Conservation (phyloP, 2,113 vertebrate species). For the Coptodon rendalli region DNA sequence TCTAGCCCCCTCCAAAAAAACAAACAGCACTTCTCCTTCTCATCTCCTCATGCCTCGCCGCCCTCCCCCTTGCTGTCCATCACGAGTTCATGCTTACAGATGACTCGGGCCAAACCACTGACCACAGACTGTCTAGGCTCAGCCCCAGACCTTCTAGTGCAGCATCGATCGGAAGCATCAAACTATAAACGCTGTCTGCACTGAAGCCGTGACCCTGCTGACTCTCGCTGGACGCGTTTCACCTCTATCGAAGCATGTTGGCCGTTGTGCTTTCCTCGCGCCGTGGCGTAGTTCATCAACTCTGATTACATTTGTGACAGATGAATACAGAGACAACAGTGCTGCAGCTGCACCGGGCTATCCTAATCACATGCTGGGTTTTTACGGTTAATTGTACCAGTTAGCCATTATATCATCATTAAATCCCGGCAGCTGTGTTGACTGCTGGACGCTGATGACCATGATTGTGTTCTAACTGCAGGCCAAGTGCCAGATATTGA, state of each 20-base stretch:
- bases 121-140: constrained; percentile 32
- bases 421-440: neutral
- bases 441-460: neutral
- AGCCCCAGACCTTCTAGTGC: constrained; percentile 28
- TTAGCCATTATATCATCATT: constrained; percentile 2
- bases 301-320: neutral
- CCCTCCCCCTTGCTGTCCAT: constrained; percentile 4
- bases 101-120: constrained; percentile 37
- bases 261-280: neutral
- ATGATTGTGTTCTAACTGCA: constrained; percentile 12
- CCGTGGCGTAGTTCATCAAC: neutral
- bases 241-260: neutral
- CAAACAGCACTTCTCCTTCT: constrained; percentile 49
- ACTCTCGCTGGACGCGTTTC: neutral
- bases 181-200: constrained; percentile 11
- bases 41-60: neutral
- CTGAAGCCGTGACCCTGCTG: neutral
- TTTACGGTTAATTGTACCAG: neutral
- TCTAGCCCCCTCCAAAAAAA: constrained; percentile 44
- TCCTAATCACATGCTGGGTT: neutral
- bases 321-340: neutral
- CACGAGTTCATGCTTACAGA: constrained; percentile 42
- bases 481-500: constrained; percentile 21
- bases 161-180: constrained; percentile 40
- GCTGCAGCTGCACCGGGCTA: neutral